phyloP scores from a whole-genome alignment of 2,888 invertebrate species.

The Aphrophora alni region DNA sequence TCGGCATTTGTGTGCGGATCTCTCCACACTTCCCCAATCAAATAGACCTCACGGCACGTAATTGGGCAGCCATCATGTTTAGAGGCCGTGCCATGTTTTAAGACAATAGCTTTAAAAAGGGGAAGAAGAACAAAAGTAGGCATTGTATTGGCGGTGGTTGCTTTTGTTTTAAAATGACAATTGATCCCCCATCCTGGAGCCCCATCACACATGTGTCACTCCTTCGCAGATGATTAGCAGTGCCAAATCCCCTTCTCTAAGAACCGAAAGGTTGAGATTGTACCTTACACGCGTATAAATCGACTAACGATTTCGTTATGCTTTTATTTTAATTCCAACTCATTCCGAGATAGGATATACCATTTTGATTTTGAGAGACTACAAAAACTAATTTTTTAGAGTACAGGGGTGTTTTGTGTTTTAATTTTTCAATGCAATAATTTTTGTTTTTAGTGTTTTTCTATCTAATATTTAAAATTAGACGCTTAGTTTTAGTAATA shows the following conservation, averaged over 20 bases:
- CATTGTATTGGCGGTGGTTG: not conserved
- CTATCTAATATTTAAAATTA: too few relatives aligned
- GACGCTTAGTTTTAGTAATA: too few relatives aligned
- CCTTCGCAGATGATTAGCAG: not conserved
- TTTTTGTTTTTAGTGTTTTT: too few relatives aligned
- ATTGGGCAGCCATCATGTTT: not conserved
- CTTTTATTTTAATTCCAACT: too few relatives aligned
- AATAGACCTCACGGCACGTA: not conserved
- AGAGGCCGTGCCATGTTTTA: slow-evolving; percentile 4
- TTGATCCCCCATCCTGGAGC: not conserved
- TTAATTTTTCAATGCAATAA: too few relatives aligned
- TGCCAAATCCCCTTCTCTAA: not conserved
- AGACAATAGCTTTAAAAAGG: slow-evolving; percentile 9
- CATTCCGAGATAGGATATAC: too few relatives aligned
- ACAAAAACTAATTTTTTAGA: too few relatives aligned
- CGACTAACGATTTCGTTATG: too few relatives aligned
- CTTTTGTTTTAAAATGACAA: slow-evolving; percentile 7
- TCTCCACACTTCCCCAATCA: not conserved
- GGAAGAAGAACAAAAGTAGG: slow-evolving; percentile 3
- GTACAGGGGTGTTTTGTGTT: too few relatives aligned
- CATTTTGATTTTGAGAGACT: too few relatives aligned
- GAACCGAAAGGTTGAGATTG: too few relatives aligned
- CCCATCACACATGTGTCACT: slow-evolving; percentile 6
- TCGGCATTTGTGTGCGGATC: too few relatives aligned
- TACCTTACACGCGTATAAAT: not conserved